Evolutionary conservation across 2,888 invertebrate genomes (phyloP).

Genomic region (Troilus luridus): DNA sequence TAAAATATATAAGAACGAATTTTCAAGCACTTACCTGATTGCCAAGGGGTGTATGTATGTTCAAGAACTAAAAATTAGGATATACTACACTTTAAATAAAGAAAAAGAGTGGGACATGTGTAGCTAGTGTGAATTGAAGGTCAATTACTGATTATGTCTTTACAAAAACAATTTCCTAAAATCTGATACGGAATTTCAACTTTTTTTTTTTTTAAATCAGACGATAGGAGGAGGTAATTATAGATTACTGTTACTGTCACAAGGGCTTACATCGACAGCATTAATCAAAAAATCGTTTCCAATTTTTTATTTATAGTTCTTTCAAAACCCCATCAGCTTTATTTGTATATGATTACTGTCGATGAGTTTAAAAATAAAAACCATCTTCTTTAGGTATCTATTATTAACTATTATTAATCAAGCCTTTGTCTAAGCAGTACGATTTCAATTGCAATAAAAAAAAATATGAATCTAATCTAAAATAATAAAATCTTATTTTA

Average conservation of each 20-base stretch:
- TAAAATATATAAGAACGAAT: neutral
- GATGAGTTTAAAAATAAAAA: neutral
- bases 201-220: constrained; percentile 13
- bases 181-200: constrained; percentile 21
- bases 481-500: neutral
- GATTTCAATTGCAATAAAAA: neutral
- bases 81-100: neutral
- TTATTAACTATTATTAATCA: neutral
- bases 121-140: constrained; percentile 9
- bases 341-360: neutral
- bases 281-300: neutral
- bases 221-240: constrained; percentile 32
- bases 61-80: neutral
- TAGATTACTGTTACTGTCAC: constrained; percentile 32
- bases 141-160: constrained; percentile 5
- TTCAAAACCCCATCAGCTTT: neutral
- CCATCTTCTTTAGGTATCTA: neutral
- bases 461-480: neutral
- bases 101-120: constrained; percentile 8
- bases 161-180: neutral
- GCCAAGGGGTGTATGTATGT: neutral
- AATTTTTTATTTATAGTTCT: neutral
- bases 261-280: neutral
- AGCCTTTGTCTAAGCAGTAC: neutral
- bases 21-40: neutral